Percentiles rank a stretch among this genome's conserved stretches.
phyloP scores from a whole-genome alignment of 35 echinoderm and acorn worm species.

The Lytechinus variegatus region DNA sequence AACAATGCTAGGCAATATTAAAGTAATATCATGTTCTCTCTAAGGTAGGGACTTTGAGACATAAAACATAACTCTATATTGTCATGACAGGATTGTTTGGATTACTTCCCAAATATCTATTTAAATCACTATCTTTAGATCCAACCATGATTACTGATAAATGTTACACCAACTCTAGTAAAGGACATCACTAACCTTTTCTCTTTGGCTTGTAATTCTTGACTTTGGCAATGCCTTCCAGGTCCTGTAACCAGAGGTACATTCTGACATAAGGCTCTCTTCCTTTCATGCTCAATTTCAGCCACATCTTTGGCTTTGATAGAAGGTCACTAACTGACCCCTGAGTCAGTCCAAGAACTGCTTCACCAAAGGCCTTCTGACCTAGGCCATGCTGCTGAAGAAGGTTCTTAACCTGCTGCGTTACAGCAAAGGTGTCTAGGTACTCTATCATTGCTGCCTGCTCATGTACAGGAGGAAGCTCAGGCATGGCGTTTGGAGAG shows the following conservation, averaged over 20 bases:
- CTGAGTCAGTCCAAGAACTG: constrained; percentile 93
- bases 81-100: too few relatives aligned
- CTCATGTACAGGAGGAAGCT: constrained; percentile 92
- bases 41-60: too few relatives aligned
- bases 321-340: constrained; percentile 97
- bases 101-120: not conserved
- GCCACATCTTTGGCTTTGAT: constrained; percentile 99
- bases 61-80: too few relatives aligned
- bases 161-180: not conserved
- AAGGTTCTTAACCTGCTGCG: constrained; percentile 89
- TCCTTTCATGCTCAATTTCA: constrained; percentile 98
- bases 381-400: constrained; percentile 89
- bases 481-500: constrained; percentile 68
- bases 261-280: constrained; percentile 94
- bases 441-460: constrained; percentile 95
- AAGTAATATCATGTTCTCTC: not conserved
- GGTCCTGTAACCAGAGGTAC: constrained; percentile 96
- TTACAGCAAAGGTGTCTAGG: constrained; percentile 91
- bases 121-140: not conserved
- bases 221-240: constrained; percentile 85
- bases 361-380: constrained; percentile 97
- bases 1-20: not conserved
- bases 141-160: not conserved
- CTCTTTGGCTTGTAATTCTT: constrained; percentile 84
- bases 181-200: constrained; percentile 67